Conservation (phyloP, 2,888 invertebrate species). For the Ptychoptera albimana region DNA sequence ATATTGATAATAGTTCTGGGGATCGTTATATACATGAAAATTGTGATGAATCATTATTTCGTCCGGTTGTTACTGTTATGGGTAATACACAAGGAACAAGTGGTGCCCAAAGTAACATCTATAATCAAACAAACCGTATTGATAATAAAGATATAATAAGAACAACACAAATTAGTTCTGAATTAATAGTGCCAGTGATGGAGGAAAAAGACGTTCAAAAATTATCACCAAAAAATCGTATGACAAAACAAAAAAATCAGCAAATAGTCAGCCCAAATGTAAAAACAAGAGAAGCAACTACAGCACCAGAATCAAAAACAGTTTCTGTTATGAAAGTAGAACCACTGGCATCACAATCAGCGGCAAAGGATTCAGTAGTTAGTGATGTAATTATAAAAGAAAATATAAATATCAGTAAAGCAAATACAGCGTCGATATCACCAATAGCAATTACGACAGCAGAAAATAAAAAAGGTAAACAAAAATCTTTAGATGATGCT, state of each 20-base stretch:
- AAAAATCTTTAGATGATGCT: neutral
- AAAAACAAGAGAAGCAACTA: neutral
- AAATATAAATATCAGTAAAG: neutral
- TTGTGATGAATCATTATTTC: constrained; percentile 52
- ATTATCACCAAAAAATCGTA: neutral
- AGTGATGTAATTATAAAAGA: neutral
- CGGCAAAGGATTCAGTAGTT: neutral
- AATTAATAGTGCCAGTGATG: constrained; percentile 29
- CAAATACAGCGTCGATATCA: neutral
- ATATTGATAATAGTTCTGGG: constrained; percentile 18
- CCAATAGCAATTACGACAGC: neutral
- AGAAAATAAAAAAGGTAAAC: neutral
- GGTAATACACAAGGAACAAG: neutral
- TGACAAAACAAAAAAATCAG: neutral
- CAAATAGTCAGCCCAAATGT: no score
- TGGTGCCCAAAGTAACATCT: neutral
- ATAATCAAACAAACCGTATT: neutral
- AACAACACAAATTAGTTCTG: constrained; percentile 23
- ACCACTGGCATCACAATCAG: neutral
- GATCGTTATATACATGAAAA: constrained; percentile 36
- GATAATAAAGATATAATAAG: constrained; percentile 12
- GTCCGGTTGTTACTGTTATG: constrained; percentile 41
- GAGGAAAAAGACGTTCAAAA: constrained; percentile 18
- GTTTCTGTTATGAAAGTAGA: neutral
- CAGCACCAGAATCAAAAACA: neutral